Conservation (phyloP, 1,140 invertebrate genomes). For the Chironomus striatipennis region DNA sequence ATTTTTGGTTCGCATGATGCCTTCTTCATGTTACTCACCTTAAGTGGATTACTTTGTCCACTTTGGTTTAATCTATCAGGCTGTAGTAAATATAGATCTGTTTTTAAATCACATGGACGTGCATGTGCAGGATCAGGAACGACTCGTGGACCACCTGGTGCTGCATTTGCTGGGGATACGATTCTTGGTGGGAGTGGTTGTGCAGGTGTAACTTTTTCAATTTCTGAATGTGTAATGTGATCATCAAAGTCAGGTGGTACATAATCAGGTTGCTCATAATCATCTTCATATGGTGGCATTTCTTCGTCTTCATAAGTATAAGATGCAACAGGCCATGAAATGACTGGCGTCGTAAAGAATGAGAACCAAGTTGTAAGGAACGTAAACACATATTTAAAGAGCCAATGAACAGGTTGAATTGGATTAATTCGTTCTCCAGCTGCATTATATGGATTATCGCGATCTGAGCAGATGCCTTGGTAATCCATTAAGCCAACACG, state of each 20-base stretch:
- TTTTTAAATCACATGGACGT: conserved; percentile 74
- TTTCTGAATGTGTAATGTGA: conserved; percentile 34
- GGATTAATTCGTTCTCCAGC: conserved; percentile 35
- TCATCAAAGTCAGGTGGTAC: conserved; percentile 35
- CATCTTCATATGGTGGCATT: conserved; percentile 36
- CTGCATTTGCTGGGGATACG: conserved; percentile 35
- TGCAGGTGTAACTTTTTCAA: conserved; percentile 37
- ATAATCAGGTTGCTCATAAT: conserved; percentile 35
- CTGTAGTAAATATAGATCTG: conserved; percentile 78
- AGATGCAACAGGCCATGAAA: conserved; percentile 32
- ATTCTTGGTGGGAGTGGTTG: conserved; percentile 37
- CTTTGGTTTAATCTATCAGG: conserved; percentile 69
- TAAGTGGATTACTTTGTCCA: conserved; percentile 59
- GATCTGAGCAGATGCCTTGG: conserved; percentile 76
- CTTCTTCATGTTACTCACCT: conserved; percentile 29
- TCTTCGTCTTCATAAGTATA: conserved; percentile 26
- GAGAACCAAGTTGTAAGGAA: conserved; percentile 35
- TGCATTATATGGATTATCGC: conserved; percentile 59
- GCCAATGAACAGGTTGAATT: conserved; percentile 32
- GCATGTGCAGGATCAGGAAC: conserved; percentile 47
- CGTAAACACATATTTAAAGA: conserved; percentile 35
- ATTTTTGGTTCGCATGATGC: not conserved
- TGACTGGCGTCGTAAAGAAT: conserved; percentile 32
- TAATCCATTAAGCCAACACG: conserved; percentile 80
- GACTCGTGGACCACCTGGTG: conserved; percentile 40